Conservation (phyloP, 2,113 vertebrate genomes). For the Marmota flaviventris region DNA sequence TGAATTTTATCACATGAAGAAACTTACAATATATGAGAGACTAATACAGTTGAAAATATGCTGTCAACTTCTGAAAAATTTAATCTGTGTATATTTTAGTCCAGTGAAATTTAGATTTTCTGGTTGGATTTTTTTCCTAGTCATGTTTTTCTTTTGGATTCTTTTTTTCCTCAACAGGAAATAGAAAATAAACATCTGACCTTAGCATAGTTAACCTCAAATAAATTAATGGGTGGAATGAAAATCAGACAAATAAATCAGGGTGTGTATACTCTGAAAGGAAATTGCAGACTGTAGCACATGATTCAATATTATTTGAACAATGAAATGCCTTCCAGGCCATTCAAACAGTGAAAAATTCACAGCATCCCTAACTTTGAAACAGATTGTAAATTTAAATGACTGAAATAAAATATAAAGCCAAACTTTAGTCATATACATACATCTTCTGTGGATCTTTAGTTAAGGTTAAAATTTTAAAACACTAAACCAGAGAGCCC, state of each 20-base stretch:
- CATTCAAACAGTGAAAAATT: conserved; percentile 20
- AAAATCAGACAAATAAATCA: conserved; percentile 63
- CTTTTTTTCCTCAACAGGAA: conserved; percentile 59
- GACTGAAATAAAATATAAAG: conserved; percentile 4
- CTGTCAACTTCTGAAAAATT: not conserved
- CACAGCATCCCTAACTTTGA: conserved; percentile 15
- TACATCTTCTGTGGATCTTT: not conserved
- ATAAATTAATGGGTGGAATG: conserved; percentile 60
- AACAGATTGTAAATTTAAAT: not conserved
- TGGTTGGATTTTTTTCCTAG: conserved; percentile 45
- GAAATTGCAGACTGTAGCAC: conserved; percentile 16
- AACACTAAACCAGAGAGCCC: not conserved
- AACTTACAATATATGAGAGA: not conserved
- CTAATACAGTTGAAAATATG: not conserved
- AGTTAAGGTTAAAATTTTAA: not conserved
- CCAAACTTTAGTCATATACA: not conserved
- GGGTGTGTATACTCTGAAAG: conserved; percentile 49
- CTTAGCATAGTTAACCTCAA: conserved; percentile 51
- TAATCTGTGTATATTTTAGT: not conserved
- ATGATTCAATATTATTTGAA: not conserved
- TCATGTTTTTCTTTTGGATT: conserved; percentile 30
- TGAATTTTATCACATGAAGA: not conserved
- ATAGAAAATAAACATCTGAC: conserved; percentile 69
- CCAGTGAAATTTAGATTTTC: conserved; percentile 5
- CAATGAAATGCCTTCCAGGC: not conserved